Percentiles rank a stretch among this genome's conserved stretches.
phyloP scores from a whole-genome alignment of 1,140 invertebrate species.

The Leptinotarsa undecemlineata region DNA sequence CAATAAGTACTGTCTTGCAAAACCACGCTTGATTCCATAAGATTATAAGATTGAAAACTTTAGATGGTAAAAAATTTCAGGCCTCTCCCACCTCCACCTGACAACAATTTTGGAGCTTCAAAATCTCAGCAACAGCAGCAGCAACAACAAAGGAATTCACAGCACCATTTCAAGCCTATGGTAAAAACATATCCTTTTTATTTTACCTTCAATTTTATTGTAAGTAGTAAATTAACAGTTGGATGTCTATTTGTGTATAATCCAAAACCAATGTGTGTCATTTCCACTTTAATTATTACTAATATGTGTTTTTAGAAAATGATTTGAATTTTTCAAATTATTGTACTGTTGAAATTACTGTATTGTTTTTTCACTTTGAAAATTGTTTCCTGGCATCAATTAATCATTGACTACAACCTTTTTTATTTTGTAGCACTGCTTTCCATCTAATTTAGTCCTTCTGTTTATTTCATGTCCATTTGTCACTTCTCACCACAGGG shows the following conservation, averaged over 20 bases:
- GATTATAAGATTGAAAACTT: constrained; percentile 6
- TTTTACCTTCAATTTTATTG: too few species aligned
- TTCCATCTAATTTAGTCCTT: constrained; percentile 53
- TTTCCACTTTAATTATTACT: too few species aligned
- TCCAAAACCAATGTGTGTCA: too few species aligned
- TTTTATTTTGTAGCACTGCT: constrained; percentile 42
- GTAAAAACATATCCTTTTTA: constrained; percentile 53
- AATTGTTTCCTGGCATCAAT: constrained; percentile 19
- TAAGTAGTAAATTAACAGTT: too few species aligned
- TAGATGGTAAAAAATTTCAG: constrained; percentile 33
- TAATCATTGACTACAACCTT: constrained; percentile 28
- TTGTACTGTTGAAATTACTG: neutral
- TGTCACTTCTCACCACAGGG: constrained; percentile 56
- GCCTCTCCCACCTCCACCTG: constrained; percentile 56
- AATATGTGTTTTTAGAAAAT: too few species aligned
- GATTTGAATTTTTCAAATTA: too few species aligned
- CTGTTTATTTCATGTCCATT: constrained; percentile 55
- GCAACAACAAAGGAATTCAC: constrained; percentile 75
- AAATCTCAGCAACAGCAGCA: constrained; percentile 63
- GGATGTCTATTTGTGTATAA: too few species aligned
- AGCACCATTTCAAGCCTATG: constrained; percentile 84
- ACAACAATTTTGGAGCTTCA: constrained; percentile 48
- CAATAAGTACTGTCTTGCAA: neutral
- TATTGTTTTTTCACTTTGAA: constrained; percentile 25
- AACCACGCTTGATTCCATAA: too few species aligned